phyloP scores from a whole-genome alignment of 1,140 invertebrate species.

The Hycleus cichorii region DNA sequence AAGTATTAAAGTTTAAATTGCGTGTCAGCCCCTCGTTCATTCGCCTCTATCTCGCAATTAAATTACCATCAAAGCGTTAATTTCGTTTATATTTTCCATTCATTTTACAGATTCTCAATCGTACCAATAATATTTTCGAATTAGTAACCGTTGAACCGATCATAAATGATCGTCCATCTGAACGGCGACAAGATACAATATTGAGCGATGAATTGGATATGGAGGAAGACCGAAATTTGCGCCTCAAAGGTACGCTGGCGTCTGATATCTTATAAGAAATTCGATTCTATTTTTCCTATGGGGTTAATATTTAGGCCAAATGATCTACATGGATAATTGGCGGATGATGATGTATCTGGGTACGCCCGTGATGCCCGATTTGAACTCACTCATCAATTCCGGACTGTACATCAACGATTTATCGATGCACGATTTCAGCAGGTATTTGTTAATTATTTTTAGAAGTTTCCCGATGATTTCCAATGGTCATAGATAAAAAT shows the following conservation, averaged over 20 bases:
- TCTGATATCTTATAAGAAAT: neutral
- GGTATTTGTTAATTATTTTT: conserved; percentile 44
- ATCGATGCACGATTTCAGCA: conserved; percentile 96
- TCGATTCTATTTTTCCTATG: neutral
- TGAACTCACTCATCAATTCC: conserved; percentile 78
- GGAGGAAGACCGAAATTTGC: conserved; percentile 72
- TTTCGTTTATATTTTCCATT: neutral
- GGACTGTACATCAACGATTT: conserved; percentile 96
- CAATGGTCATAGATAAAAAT: too few species aligned
- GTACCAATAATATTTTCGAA: conserved; percentile 95
- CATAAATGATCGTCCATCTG: conserved; percentile 57
- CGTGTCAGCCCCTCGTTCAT: too few species aligned
- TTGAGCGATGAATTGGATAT: conserved; percentile 57
- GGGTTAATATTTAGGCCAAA: conserved; percentile 64
- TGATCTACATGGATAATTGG: conserved; percentile 98
- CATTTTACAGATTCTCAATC: conserved; percentile 70
- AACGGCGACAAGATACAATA: conserved; percentile 49
- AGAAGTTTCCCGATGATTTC: too few species aligned
- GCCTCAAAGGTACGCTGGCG: neutral
- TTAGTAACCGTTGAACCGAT: conserved; percentile 80
- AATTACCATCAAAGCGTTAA: too few species aligned
- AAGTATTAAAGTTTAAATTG: too few species aligned
- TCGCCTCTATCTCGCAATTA: too few species aligned
- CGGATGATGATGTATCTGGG: conserved; percentile 93
- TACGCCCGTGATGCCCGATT: conserved; percentile 90